Evolutionary conservation across 1,140 invertebrate genomes (phyloP).

Genomic region (Drosophila tristis): DNA sequence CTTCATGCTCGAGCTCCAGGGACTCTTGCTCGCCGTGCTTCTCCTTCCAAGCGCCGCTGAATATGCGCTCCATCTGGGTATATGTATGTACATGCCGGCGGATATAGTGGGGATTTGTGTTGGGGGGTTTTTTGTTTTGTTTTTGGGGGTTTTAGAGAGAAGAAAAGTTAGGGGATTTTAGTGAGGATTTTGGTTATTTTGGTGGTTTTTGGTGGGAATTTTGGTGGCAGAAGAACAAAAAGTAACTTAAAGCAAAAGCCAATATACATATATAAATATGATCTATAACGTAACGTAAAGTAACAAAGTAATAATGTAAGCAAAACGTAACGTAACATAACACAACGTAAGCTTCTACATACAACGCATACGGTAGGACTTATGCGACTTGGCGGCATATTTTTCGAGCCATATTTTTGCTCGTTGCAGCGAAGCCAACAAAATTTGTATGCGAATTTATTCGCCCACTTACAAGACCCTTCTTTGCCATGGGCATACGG

Average conservation of each 20-base stretch:
- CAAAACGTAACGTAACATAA: slow-evolving; percentile 18
- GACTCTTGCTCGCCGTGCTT: slow-evolving; percentile 86
- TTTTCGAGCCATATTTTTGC: slow-evolving; percentile 15
- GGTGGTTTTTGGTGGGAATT: slow-evolving; percentile 19
- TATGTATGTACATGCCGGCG: slow-evolving; percentile 48
- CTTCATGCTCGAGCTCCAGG: slow-evolving; percentile 62
- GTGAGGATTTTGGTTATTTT: slow-evolving; percentile 26
- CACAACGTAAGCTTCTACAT: slow-evolving; percentile 51
- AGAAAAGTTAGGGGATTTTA: slow-evolving; percentile 48
- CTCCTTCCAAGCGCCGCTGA: slow-evolving; percentile 94
- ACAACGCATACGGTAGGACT: slow-evolving; percentile 22
- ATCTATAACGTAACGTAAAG: no score
- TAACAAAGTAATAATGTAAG: not conserved
- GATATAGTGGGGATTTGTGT: slow-evolving; percentile 5
- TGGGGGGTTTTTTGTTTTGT: slow-evolving; percentile 1
- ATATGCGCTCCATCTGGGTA: slow-evolving; percentile 94
- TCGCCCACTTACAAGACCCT: slow-evolving; percentile 67
- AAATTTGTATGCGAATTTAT: not conserved
- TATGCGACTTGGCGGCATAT: no score
- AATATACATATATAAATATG: no score
- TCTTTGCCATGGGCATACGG: slow-evolving; percentile 26
- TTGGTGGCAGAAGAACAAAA: not conserved
- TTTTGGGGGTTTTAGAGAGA: slow-evolving; percentile 39
- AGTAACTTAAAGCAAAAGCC: no score
- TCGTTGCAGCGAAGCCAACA: slow-evolving; percentile 55